Percentiles rank a stretch among this genome's conserved stretches.
Conservation (phyloP, 2,888 invertebrate species). For the Tenthredo amoena region DNA sequence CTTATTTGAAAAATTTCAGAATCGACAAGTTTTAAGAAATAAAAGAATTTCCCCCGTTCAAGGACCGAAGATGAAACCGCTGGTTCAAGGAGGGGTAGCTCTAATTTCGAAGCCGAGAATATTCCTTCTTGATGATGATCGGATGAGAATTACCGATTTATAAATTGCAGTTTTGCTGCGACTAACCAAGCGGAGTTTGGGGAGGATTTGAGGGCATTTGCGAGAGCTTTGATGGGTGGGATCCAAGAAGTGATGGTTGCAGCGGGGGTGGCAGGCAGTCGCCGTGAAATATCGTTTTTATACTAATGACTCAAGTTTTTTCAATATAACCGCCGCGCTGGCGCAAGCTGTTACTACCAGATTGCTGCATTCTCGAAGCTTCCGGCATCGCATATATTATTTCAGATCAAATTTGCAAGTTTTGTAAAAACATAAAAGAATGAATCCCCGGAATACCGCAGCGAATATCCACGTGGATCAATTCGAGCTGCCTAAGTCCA, state of each 20-base stretch:
- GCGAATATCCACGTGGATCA: neutral
- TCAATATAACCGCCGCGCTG: constrained; percentile 51
- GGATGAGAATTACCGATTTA: constrained; percentile 15
- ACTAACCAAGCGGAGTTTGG: constrained; percentile 6
- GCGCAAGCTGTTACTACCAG: constrained; percentile 51
- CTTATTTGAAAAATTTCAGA: neutral
- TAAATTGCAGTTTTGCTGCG: constrained; percentile 17
- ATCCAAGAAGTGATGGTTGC: constrained; percentile 39
- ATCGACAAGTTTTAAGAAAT: neutral
- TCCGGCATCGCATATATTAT: constrained; percentile 41
- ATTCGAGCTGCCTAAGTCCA: too few relatives aligned
- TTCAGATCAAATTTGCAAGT: constrained; percentile 7
- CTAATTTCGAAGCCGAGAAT: neutral
- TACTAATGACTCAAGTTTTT: constrained; percentile 54
- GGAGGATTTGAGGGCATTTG: constrained; percentile 28
- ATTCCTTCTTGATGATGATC: constrained; percentile 9
- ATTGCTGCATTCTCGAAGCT: constrained; percentile 43
- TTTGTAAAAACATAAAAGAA: neutral
- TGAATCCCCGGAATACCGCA: neutral
- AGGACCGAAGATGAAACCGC: neutral
- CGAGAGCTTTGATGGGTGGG: constrained; percentile 21
- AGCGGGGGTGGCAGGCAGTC: constrained; percentile 33
- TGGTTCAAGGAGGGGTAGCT: neutral
- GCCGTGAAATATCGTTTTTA: constrained; percentile 51
- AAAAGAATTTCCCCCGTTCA: neutral